phyloP scores from a whole-genome alignment of 2,797 vertebrate genomes.

The Ciconia nigra region DNA sequence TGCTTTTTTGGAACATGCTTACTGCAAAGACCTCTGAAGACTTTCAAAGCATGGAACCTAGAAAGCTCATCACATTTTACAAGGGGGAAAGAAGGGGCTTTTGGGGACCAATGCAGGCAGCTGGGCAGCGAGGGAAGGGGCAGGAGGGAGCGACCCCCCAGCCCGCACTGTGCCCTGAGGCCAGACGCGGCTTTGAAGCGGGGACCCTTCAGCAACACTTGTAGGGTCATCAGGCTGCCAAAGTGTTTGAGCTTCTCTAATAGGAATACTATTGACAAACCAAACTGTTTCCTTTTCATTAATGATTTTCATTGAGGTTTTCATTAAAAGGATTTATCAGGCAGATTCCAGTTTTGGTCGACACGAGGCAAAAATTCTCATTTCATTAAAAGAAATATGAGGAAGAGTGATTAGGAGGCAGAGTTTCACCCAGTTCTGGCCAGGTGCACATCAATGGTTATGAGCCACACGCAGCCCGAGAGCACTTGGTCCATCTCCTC shows the following conservation, averaged over 20 bases:
- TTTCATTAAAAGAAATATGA: neutral
- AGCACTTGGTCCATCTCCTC: neutral
- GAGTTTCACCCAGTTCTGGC: neutral
- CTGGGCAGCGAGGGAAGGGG: neutral
- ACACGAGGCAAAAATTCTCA: fast-evolving
- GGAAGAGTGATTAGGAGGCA: neutral
- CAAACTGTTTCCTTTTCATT: neutral
- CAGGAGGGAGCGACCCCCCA: neutral
- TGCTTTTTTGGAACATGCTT: neutral
- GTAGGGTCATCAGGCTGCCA: neutral
- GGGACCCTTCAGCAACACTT: neutral
- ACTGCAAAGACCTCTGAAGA: neutral
- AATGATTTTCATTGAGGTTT: neutral
- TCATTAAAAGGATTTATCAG: neutral
- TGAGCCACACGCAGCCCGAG: neutral
- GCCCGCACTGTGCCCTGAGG: fast-evolving
- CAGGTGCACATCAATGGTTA: neutral
- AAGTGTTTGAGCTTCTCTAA: neutral
- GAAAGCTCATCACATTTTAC: neutral
- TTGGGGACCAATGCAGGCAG: neutral
- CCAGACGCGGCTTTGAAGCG: fast-evolving
- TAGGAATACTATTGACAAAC: fast-evolving
- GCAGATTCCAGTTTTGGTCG: neutral
- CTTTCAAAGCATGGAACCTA: neutral
- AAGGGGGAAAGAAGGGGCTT: neutral